Evolutionary conservation across 2,888 invertebrate genomes (phyloP), one percentile per base, ranked within the genome.

Genomic region (Mactromeris polynyma): DNA sequence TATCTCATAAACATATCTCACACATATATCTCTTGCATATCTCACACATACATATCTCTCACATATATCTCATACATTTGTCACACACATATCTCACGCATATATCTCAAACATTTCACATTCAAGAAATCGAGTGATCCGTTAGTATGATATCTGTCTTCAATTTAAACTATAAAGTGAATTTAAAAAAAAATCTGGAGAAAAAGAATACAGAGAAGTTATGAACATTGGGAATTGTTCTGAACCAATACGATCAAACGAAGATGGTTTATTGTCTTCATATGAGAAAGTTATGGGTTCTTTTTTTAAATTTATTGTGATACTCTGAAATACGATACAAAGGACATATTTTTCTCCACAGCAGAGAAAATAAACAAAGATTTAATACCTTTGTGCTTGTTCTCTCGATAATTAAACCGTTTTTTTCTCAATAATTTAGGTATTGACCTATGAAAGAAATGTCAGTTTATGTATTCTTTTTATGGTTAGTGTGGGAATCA

Each of bases 341-440:
- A 64, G 26, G 58, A 64, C 2, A 26, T 26, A n/a, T 26, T 64
- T 26, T n/a, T 64, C 58, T 26, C 26, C 6, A 26, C 58, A 26
- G 7, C 26, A 9, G 9, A 64, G 58, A 64, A 64, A 64, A n/a
- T 26, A 64, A 64, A 64, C 26, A n/a, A 64, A 64, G 58, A 64
- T 64, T 64, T 64, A 64, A n/a, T 64, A 26, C 26, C 58, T 26
- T 26, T 1, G 58, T 64, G n/a, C 26, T 26, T 26, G 58, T 64
- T n/a, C 9, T 64, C n/a, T 26, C 26, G 58, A 26, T 26, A 64
- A 26, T 64, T 26, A 64, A 64, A 64, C 26, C 26, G 58, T n/a
- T 3, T n/a, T 64, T 73, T 73, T 73, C 58, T 33, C 19, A 33
- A 73, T 73, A 36, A 73, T 73, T 73, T 73, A 73, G 73, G n/a